Conservation (phyloP, 2,113 vertebrate species). For the Cyphomyrus plagiostoma region DNA sequence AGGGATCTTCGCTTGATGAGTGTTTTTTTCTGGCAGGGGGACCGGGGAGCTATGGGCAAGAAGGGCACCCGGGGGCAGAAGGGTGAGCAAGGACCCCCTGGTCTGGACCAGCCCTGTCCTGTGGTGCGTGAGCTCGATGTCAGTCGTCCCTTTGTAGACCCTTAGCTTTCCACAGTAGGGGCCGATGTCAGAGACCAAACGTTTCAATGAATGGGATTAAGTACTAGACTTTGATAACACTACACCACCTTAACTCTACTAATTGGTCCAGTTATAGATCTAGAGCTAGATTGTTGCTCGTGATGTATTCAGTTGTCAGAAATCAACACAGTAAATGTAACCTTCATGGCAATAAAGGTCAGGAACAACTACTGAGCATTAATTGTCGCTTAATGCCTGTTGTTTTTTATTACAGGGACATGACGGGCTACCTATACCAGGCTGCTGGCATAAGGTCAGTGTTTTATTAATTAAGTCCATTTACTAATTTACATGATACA, state of each 20-base stretch:
- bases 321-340: background rate
- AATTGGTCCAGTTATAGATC: background rate
- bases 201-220: background rate
- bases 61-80: constrained; percentile 77
- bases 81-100: constrained; percentile 73
- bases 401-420: constrained; percentile 18
- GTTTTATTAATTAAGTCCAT: background rate
- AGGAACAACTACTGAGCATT: background rate
- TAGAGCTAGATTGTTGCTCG: background rate
- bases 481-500: background rate
- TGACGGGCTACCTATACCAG: constrained; percentile 25
- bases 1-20: background rate
- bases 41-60: constrained; percentile 68
- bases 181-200: background rate
- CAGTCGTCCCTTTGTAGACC: background rate
- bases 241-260: background rate
- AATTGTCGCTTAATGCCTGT: background rate
- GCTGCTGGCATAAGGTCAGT: constrained; percentile 28
- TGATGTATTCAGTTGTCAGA: background rate
- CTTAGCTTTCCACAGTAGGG: background rate
- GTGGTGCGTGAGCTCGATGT: constrained; percentile 55
- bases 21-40: constrained; percentile 53
- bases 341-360: background rate
- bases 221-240: background rate
- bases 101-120: constrained; percentile 77